These are phyloP conservation scores for Nesometra sesokonis DNA, from an alignment of 35 echinoderm and acorn worm genomes.

Conservation along the genomic window DNA sequence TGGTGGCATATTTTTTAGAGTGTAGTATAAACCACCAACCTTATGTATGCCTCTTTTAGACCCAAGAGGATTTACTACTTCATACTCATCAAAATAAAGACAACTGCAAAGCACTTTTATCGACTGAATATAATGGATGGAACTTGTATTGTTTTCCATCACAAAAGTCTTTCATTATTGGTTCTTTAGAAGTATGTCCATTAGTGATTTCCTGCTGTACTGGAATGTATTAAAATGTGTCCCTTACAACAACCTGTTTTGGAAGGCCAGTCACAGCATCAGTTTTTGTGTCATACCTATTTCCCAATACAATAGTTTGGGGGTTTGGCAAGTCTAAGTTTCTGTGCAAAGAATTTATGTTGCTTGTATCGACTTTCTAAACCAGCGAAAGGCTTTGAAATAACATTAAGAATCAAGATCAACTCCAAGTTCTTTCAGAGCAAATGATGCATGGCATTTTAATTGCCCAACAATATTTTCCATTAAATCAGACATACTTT, in stretches of 20 bases:
- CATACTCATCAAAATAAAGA: slow-evolving; percentile 49
- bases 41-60: slow-evolving; percentile 50
- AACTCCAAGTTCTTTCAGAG: neutral
- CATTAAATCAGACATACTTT: neutral
- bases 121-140: slow-evolving; percentile 11
- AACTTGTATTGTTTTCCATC: slow-evolving; percentile 19
- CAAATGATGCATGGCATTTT: neutral
- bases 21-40: slow-evolving; percentile 30
- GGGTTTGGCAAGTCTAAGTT: too few relatives aligned
- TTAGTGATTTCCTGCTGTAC: neutral
- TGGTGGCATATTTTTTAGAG: slow-evolving; percentile 25
- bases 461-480: neutral
- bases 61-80: slow-evolving; percentile 45
- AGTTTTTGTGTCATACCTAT: too few relatives aligned
- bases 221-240: slow-evolving; percentile 14
- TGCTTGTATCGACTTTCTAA: slow-evolving; percentile 2
- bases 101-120: slow-evolving; percentile 14
- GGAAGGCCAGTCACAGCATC: neutral
- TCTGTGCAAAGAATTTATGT: neutral
- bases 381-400: neutral
- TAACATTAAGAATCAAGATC: slow-evolving; percentile 1
- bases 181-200: slow-evolving; percentile 12
- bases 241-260: neutral
- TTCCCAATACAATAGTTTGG: too few relatives aligned
- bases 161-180: slow-evolving; percentile 38